Percentiles rank a stretch among this genome's conserved stretches.
Evolutionary conservation across 92 coral and sea anemone genomes (phyloP).

Genomic region (Actinostola sp.): DNA sequence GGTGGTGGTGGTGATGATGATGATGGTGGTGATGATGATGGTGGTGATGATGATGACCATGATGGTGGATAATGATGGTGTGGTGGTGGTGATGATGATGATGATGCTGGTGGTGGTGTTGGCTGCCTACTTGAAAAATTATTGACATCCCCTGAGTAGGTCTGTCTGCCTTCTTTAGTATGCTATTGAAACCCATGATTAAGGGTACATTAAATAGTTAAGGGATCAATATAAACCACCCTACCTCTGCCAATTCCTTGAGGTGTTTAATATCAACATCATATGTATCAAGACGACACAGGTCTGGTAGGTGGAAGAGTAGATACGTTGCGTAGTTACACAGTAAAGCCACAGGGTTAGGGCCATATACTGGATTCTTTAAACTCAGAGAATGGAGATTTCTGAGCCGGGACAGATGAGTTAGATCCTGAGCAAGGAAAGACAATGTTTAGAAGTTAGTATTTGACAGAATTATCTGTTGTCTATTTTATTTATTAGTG

Average conservation of each 20-base stretch:
- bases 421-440: slow-evolving; percentile 66
- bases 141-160: no score
- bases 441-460: no score
- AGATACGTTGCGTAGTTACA: slow-evolving; percentile 95
- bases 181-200: no score
- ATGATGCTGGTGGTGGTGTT: neutral
- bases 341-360: slow-evolving; percentile 86
- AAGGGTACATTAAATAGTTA: no score
- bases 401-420: slow-evolving; percentile 68
- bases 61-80: neutral
- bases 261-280: slow-evolving; percentile 77
- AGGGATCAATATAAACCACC: no score
- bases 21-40: neutral
- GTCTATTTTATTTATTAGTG: no score
- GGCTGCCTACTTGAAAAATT: neutral
- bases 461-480: no score
- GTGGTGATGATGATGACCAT: neutral
- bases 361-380: slow-evolving; percentile 89
- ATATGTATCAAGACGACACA: slow-evolving; percentile 85
- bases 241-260: slow-evolving; percentile 91
- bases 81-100: neutral
- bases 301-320: slow-evolving; percentile 81
- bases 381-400: slow-evolving; percentile 78
- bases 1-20: no score
- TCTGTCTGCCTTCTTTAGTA: no score